Conservation (phyloP, 1,140 invertebrate genomes). For the Drosophila micromelanica region DNA sequence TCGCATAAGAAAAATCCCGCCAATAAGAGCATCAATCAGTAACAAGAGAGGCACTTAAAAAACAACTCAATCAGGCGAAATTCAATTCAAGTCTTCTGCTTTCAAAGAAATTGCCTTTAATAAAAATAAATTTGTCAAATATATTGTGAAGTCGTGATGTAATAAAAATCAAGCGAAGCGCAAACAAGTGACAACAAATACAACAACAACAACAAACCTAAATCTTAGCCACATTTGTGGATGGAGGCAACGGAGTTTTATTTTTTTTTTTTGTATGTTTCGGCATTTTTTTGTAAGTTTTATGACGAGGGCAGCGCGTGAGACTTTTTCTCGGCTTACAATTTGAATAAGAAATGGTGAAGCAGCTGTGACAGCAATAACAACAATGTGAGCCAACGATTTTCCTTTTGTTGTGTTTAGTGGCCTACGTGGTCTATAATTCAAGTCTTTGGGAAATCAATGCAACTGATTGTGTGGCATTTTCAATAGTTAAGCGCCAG, state of each 20-base stretch:
- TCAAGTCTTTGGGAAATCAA: constrained; percentile 60
- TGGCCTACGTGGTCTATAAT: constrained; percentile 11
- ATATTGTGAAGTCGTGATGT: constrained; percentile 73
- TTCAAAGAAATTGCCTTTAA: constrained; percentile 73
- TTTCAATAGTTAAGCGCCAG: constrained; percentile 61
- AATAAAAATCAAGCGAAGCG: constrained; percentile 52
- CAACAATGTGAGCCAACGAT: constrained; percentile 40
- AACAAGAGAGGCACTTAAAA: constrained; percentile 24
- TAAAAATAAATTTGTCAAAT: constrained; percentile 81
- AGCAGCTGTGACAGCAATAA: constrained; percentile 56
- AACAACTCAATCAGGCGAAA: constrained; percentile 72
- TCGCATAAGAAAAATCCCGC: not conserved
- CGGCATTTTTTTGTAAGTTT: constrained; percentile 34
- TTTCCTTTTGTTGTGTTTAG: constrained; percentile 63
- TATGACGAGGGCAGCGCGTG: constrained; percentile 46
- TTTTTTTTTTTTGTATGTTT: constrained; percentile 33
- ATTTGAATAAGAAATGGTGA: constrained; percentile 67
- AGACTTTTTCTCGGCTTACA: constrained; percentile 58
- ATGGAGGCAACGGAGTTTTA: constrained; percentile 18
- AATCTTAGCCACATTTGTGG: constrained; percentile 30
- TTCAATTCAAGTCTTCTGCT: constrained; percentile 70
- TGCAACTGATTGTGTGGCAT: constrained; percentile 52
- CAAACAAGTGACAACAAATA: constrained; percentile 16
- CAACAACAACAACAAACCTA: constrained; percentile 19
- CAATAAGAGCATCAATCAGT: constrained; percentile 5